Evolutionary conservation across 2,888 invertebrate genomes (phyloP).

Genomic region (Eristalis pertinax): DNA sequence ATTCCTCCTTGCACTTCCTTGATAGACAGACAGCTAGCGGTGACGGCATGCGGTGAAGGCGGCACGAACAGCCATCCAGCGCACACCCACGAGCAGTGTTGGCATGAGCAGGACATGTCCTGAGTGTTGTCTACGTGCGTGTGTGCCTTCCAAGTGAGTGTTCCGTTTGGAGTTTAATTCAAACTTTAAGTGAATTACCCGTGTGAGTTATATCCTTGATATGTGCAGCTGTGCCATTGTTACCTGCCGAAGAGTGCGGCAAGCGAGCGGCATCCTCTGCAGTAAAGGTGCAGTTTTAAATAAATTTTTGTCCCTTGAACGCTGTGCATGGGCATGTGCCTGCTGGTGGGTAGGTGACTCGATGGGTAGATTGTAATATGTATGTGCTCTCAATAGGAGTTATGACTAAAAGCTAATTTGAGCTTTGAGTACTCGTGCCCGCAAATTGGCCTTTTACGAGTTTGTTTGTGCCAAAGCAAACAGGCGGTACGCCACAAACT

Average conservation of each 20-base stretch:
- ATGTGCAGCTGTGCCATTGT: conserved; percentile 32
- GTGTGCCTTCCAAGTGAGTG: conserved; percentile 37
- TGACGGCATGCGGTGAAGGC: not conserved
- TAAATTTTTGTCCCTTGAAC: conserved; percentile 32
- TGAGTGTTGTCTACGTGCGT: not conserved
- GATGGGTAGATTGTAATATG: conserved; percentile 9
- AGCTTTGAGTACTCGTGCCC: conserved; percentile 51
- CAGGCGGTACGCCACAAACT: conserved; percentile 47
- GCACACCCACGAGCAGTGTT: not conserved
- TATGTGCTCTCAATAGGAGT: not conserved
- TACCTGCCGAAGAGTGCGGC: not conserved
- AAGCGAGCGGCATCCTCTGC: conserved; percentile 7
- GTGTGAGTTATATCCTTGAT: conserved; percentile 60
- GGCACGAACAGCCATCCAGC: not conserved
- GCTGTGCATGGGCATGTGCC: not conserved
- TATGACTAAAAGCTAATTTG: conserved; percentile 50
- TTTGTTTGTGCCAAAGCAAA: conserved; percentile 52
- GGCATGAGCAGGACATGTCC: conserved; percentile 22
- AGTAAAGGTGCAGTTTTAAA: conserved; percentile 67
- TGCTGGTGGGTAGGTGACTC: not conserved
- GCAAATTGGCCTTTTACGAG: conserved; percentile 70
- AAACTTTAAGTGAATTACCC: conserved; percentile 70
- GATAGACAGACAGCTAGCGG: conserved; percentile 54
- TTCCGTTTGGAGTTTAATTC: conserved; percentile 63
- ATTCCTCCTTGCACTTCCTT: conserved; percentile 70